Percentiles rank a stretch among this genome's conserved stretches.
phyloP scores from a whole-genome alignment of 1,140 invertebrate genomes.

The Neuroterus valhalla region DNA sequence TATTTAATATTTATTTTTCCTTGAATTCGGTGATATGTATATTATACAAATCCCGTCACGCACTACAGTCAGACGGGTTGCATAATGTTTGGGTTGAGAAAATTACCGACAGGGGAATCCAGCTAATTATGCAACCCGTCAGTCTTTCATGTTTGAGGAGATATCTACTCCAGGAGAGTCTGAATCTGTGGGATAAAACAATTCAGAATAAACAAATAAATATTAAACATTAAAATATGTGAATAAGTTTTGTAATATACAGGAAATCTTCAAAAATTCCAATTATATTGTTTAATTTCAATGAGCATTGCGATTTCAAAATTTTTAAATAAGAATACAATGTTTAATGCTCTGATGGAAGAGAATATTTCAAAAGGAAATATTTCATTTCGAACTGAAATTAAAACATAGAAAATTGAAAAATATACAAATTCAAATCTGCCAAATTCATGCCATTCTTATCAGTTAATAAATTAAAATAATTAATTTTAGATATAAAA shows the following conservation, averaged over 20 bases:
- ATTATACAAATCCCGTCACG: background rate
- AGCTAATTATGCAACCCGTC: constrained; percentile 3
- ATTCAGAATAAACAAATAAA: background rate
- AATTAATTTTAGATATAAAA: background rate
- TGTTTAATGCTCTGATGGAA: too few relatives aligned
- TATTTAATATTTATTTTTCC: too few relatives aligned
- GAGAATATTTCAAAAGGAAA: too few relatives aligned
- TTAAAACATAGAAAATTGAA: too few relatives aligned
- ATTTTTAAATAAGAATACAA: too few relatives aligned
- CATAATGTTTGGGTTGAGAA: background rate
- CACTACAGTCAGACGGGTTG: background rate
- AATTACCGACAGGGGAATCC: constrained; percentile 10
- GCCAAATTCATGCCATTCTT: too few relatives aligned
- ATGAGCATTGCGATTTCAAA: too few relatives aligned
- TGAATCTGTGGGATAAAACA: background rate
- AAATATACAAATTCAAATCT: too few relatives aligned
- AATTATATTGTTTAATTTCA: too few relatives aligned
- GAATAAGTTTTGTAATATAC: background rate
- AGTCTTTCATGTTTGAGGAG: background rate
- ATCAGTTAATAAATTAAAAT: too few relatives aligned
- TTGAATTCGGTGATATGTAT: background rate
- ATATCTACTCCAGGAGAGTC: background rate
- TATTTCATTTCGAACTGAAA: too few relatives aligned
- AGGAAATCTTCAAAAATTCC: too few relatives aligned
- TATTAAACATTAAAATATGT: background rate